Conservation (phyloP, 2,797 vertebrate genomes). For the Squalus acanthias region DNA sequence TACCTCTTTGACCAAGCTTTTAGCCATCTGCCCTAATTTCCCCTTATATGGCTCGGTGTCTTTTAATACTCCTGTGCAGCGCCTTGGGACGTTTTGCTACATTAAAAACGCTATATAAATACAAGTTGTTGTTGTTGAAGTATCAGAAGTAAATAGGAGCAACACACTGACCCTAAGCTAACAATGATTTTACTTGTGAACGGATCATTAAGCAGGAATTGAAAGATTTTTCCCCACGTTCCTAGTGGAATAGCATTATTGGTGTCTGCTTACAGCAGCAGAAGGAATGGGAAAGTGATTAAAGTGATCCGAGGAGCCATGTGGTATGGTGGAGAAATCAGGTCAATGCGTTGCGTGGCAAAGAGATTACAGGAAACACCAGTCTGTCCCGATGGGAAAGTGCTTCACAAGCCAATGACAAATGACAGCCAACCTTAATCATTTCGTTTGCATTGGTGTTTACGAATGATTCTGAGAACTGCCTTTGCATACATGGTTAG, state of each 20-base stretch:
- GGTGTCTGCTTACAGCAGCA: neutral
- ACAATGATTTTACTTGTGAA: too few relatives aligned
- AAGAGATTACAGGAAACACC: neutral
- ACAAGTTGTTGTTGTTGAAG: too few relatives aligned
- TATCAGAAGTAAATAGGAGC: too few relatives aligned
- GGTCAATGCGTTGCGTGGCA: neutral
- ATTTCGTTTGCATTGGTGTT: neutral
- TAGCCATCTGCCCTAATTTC: too few relatives aligned
- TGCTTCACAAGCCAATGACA: neutral
- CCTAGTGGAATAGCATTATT: neutral
- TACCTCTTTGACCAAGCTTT: too few relatives aligned
- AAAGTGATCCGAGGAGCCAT: neutral
- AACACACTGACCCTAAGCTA: too few relatives aligned
- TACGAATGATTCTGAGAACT: neutral
- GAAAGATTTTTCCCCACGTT: neutral
- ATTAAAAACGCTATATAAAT: too few relatives aligned
- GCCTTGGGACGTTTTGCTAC: too few relatives aligned
- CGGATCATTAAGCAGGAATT: too few relatives aligned
- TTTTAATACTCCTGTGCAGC: too few relatives aligned
- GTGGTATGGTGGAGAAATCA: neutral
- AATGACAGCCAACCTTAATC: neutral
- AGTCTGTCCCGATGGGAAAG: neutral
- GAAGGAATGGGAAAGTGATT: neutral
- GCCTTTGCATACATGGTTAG: neutral
- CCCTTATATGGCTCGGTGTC: too few relatives aligned